These are phyloP conservation scores for Cnemophilus loriae DNA, from an alignment of 2,113 vertebrate species.

Conservation along the genomic window DNA sequence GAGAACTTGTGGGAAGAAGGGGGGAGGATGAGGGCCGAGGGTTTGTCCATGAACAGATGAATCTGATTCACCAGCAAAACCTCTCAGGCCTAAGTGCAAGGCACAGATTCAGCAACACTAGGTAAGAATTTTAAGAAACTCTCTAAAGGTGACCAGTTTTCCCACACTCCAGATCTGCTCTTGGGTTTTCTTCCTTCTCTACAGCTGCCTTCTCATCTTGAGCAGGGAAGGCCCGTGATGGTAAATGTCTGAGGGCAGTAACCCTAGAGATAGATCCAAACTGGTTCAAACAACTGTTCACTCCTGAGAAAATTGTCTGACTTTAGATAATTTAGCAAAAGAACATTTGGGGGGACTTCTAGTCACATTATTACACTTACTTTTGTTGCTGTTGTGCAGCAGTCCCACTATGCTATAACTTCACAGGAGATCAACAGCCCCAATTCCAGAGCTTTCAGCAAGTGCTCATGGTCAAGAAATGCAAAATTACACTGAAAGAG, in stretches of 20 bases:
- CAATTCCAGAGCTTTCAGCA: background rate
- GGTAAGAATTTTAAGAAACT: background rate
- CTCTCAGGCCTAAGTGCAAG: background rate
- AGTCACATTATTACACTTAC: background rate
- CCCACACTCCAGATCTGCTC: background rate
- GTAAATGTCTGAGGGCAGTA: background rate
- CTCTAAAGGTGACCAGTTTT: background rate
- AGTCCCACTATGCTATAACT: background rate
- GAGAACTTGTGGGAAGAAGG: background rate
- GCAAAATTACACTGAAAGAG: background rate
- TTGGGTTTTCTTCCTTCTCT: background rate
- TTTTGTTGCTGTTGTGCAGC: background rate
- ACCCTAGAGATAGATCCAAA: background rate
- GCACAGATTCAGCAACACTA: background rate
- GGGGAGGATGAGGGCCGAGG: background rate
- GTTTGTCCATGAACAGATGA: background rate
- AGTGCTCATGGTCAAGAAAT: background rate
- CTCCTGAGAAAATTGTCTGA: background rate
- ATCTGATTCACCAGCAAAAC: background rate
- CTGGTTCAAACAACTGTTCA: background rate
- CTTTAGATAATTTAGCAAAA: background rate
- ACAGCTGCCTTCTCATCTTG: background rate
- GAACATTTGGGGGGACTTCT: background rate
- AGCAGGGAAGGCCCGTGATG: background rate
- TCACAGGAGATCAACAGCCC: background rate